These are phyloP conservation scores for Orgyia antiqua DNA, from an alignment of 2,888 invertebrate genomes.

Conservation along the genomic window DNA sequence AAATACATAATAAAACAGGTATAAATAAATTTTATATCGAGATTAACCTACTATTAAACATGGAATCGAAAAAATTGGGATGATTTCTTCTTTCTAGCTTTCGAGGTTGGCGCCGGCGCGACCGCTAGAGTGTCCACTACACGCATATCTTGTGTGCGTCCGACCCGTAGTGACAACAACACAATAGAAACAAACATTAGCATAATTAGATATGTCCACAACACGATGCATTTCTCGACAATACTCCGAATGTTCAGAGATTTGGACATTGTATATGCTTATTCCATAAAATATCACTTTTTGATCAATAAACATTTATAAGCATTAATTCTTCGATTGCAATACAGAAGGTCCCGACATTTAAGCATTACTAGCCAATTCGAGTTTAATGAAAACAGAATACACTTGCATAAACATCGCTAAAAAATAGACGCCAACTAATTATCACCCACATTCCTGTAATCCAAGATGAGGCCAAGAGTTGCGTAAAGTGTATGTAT, in stretches of 20 bases:
- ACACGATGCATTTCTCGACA: slow-evolving; percentile 29
- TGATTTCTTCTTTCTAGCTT: slow-evolving; percentile 34
- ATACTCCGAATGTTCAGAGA: slow-evolving; percentile 16
- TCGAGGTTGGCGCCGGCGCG: slow-evolving; percentile 45
- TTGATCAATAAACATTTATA: slow-evolving; percentile 4
- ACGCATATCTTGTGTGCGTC: slow-evolving; percentile 21
- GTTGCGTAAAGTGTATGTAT: slow-evolving; percentile 38
- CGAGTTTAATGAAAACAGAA: too few relatives aligned
- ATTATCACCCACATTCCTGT: slow-evolving; percentile 46
- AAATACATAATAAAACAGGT: slow-evolving; percentile 48
- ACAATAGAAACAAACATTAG: slow-evolving; percentile 37
- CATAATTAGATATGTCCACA: slow-evolving; percentile 39
- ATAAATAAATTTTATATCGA: slow-evolving; percentile 43
- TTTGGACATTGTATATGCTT: slow-evolving; percentile 7
- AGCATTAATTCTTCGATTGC: background rate
- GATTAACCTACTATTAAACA: slow-evolving; percentile 44
- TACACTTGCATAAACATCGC: slow-evolving; percentile 24
- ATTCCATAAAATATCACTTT: slow-evolving; percentile 1
- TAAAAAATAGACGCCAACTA: slow-evolving; percentile 37
- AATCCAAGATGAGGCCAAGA: slow-evolving; percentile 40
- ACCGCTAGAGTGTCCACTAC: slow-evolving; percentile 23
- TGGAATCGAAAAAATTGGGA: slow-evolving; percentile 49
- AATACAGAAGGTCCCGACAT: slow-evolving; percentile 2
- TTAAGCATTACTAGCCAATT: too few relatives aligned
- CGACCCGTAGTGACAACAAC: slow-evolving; percentile 27